Percentiles rank a stretch among this genome's conserved stretches.
phyloP scores from a whole-genome alignment of 2,888 invertebrate genomes.

The Tineola bisselliella region DNA sequence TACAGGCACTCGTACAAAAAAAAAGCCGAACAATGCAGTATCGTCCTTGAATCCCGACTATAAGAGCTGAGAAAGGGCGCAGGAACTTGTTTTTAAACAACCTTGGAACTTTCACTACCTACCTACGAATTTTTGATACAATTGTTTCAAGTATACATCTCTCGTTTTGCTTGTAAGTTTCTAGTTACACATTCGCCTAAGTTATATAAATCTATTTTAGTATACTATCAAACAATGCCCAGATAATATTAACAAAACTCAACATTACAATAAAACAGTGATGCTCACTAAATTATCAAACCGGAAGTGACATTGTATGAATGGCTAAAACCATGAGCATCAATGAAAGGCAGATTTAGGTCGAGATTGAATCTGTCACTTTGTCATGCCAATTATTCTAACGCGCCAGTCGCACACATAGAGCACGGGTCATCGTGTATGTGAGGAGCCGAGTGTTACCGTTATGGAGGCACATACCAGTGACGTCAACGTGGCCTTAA shows the following conservation, averaged over 20 bases:
- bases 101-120: slow-evolving; percentile 65
- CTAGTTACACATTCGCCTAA: neutral
- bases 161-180: neutral
- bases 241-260: neutral
- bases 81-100: slow-evolving; percentile 57
- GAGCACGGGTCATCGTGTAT: neutral
- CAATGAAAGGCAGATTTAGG: slow-evolving; percentile 40
- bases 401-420: slow-evolving; percentile 29
- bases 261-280: neutral
- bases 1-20: slow-evolving; percentile 49
- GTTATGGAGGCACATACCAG: slow-evolving; percentile 66
- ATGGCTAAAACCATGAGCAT: slow-evolving; percentile 24
- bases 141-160: neutral
- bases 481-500: slow-evolving; percentile 63
- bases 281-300: slow-evolving; percentile 16
- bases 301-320: slow-evolving; percentile 22
- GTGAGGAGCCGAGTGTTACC: slow-evolving; percentile 60
- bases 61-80: slow-evolving; percentile 66
- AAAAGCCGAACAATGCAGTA: slow-evolving; percentile 54
- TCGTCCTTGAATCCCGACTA: slow-evolving; percentile 60
- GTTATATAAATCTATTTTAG: neutral
- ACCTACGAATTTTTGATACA: slow-evolving; percentile 30
- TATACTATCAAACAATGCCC: neutral
- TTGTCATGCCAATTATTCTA: slow-evolving; percentile 47
- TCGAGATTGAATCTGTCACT: slow-evolving; percentile 51